A percentile compares a stretch with the other conserved stretches of the same genome.
Evolutionary conservation across 2,797 vertebrate genomes (phyloP).

Genomic region (Lacerta agilis): DNA sequence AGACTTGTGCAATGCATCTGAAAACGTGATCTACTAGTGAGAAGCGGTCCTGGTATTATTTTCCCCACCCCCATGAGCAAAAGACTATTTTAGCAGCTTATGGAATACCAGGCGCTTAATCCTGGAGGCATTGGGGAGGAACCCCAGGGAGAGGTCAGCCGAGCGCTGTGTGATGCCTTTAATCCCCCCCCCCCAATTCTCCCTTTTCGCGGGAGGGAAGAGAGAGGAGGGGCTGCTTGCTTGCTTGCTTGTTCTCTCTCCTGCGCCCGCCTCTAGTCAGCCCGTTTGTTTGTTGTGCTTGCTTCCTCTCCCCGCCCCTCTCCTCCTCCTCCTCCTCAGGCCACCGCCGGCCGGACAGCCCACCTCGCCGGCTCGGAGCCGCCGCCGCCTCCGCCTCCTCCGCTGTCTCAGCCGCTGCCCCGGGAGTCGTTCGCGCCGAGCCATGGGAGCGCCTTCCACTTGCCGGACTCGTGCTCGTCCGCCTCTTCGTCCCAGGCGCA

Average conservation of each 20-base stretch:
- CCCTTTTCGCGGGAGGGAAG: too few relatives aligned
- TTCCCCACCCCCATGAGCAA: background rate
- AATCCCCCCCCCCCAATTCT: background rate
- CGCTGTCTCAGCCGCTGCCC: slow-evolving; percentile 79
- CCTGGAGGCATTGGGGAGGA: slow-evolving; percentile 7
- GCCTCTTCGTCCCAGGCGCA: slow-evolving; percentile 82
- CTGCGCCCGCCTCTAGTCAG: background rate
- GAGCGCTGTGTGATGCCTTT: background rate
- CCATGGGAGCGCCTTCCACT: slow-evolving; percentile 93
- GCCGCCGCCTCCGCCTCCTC: slow-evolving; percentile 82
- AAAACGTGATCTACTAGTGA: background rate
- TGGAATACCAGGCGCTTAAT: background rate
- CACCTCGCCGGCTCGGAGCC: slow-evolving; percentile 85
- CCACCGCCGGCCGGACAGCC: slow-evolving; percentile 87
- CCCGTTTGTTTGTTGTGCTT: background rate
- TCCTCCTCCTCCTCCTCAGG: slow-evolving; percentile 74
- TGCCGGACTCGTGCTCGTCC: slow-evolving; percentile 86
- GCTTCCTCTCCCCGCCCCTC: background rate
- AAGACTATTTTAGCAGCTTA: slow-evolving; percentile 26
- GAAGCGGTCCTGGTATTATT: too few relatives aligned
- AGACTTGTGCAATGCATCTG: too few relatives aligned
- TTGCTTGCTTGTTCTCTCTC: background rate
- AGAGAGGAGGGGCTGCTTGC: too few relatives aligned
- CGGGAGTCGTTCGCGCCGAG: slow-evolving; percentile 91
- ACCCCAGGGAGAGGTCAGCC: background rate